These are phyloP conservation scores for Pempheris klunzingeri DNA, from an alignment of 2,797 vertebrate genomes.

Conservation along the genomic window DNA sequence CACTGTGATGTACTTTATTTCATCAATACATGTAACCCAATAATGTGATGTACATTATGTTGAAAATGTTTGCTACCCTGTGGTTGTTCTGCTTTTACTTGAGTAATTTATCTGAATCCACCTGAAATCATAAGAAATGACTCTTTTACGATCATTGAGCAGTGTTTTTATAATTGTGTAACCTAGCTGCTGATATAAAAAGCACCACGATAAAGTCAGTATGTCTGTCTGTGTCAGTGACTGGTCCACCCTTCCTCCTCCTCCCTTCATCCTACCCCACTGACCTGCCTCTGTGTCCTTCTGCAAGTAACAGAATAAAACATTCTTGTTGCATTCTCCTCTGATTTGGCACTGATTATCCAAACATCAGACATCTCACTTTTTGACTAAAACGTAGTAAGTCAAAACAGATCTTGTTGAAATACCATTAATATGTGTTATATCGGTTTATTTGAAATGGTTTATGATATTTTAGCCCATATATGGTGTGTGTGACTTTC, in stretches of 20 bases:
- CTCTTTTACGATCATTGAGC: background rate
- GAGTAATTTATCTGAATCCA: background rate
- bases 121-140: slow-evolving; percentile 1
- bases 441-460: background rate
- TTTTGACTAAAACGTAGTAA: background rate
- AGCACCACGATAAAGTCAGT: slow-evolving; percentile 45
- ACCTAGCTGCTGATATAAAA: slow-evolving; percentile 43
- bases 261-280: slow-evolving; percentile 55
- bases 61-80: background rate
- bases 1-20: background rate
- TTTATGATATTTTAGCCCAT: slow-evolving; percentile 18
- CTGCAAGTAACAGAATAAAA: slow-evolving; percentile 9
- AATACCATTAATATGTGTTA: background rate
- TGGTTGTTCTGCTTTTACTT: background rate
- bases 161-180: slow-evolving; percentile 27
- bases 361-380: background rate
- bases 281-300: slow-evolving; percentile 42
- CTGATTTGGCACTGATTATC: background rate
- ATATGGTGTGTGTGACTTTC: slow-evolving; percentile 25
- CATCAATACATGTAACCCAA: background rate
- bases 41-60: background rate
- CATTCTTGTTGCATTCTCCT: slow-evolving; percentile 7
- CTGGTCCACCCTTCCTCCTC: slow-evolving; percentile 66
- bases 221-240: slow-evolving; percentile 47
- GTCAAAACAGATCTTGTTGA: background rate